Percentiles rank a stretch among this genome's conserved stretches.
Conservation (phyloP, 2,888 invertebrate genomes). For the Hetaerina titia region DNA sequence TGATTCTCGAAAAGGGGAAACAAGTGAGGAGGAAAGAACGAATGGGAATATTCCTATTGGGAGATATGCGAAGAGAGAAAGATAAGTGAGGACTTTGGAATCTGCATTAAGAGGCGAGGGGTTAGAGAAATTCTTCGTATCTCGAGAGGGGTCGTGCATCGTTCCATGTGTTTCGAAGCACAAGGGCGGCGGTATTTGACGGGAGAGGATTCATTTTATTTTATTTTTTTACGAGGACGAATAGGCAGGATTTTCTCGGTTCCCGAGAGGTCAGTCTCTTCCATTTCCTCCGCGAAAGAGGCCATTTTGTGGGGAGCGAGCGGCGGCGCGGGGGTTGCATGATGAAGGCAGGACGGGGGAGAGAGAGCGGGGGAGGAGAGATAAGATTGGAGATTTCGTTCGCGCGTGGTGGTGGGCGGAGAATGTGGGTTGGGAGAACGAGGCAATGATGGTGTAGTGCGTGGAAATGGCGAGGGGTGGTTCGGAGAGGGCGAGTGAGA, state of each 20-base stretch:
- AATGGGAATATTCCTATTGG: background rate
- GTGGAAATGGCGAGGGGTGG: background rate
- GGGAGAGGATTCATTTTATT: background rate
- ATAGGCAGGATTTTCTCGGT: background rate
- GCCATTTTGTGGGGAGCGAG: background rate
- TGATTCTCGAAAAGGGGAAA: too few relatives aligned
- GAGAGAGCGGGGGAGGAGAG: background rate
- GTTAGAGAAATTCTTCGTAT: background rate
- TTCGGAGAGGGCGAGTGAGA: background rate
- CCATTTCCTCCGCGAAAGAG: background rate
- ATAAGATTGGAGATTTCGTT: background rate
- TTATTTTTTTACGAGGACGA: constrained; percentile 17
- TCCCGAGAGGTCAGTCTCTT: background rate
- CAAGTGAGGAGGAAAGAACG: too few relatives aligned
- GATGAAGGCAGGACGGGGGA: background rate
- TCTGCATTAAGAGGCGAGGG: background rate
- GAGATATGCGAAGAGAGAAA: background rate
- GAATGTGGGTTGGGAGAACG: background rate
- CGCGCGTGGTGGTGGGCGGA: background rate
- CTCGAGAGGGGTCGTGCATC: background rate
- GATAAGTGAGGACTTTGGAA: background rate
- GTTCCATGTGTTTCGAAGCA: background rate
- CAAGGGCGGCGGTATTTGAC: background rate
- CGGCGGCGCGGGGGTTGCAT: background rate
- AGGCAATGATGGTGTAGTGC: background rate